Base-by-base conservation (phyloP, 2,888 invertebrate genomes). In the Hymenopus coronatus region DNA sequence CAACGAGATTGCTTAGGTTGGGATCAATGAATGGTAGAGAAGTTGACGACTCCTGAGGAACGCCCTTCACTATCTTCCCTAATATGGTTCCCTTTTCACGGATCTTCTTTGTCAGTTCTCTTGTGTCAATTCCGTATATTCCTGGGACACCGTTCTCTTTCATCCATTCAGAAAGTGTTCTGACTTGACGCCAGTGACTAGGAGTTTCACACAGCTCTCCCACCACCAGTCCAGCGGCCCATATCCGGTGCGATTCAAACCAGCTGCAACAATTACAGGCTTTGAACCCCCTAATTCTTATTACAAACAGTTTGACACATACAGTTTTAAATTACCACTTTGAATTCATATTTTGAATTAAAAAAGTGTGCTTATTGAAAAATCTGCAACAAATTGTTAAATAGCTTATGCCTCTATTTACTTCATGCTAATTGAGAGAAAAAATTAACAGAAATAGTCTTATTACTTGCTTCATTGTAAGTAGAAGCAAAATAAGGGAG, bases 191-290 rank as follows among this genome's bases (percentile, higher is more conserved):
- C 98, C 99, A 99, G 93, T 99, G 99, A 91, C 97, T 98, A 3
- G 98, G 98, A 3, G 94, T 94, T 30, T 96, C 96, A 92, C 98
- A 98, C 27, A 97, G 94, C 93, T 98, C 98, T 0, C 98, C 98
- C 27, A 99, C 98, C 91, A 99, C 96, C 89, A 99, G 94, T 0
- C 96, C 99, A 2, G 98, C 95, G 15, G 97, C 96, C 97, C 99
- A 99, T 91, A 99, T 98, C 88, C 96, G 96, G 87, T 95, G 94
- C 0, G 99, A 99, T 93, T 99, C 99, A 92, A 98, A 98, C 96
- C 97, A 97, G 91, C 97, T 97, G 92, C 20, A 46, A 92, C 88
- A 88, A 70, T 70, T 20, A 40, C 40, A 40, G 7, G 4, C 40
- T 40, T 40, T 4, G 7, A 40, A 40, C 40, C 40, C 40, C 9